Evolutionary conservation across 2,888 invertebrate genomes (phyloP).

Genomic region (Drosophila recens): DNA sequence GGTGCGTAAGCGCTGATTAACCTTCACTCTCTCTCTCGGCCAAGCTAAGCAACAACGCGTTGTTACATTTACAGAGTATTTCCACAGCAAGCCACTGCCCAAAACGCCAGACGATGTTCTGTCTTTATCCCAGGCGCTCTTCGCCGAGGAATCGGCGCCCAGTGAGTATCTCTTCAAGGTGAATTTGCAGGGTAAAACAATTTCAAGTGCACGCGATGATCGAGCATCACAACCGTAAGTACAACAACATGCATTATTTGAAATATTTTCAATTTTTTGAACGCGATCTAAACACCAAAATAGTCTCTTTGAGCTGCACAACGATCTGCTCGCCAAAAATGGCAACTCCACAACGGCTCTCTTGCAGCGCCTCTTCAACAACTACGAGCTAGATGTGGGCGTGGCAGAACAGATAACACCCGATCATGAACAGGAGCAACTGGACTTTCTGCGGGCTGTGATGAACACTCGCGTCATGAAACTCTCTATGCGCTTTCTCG

Average conservation of each 20-base stretch:
- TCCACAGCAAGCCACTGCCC: slow-evolving; percentile 71
- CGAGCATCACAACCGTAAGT: slow-evolving; percentile 76
- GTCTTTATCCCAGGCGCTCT: slow-evolving; percentile 67
- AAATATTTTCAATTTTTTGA: background rate
- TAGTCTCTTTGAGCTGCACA: slow-evolving; percentile 74
- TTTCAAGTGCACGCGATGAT: slow-evolving; percentile 72
- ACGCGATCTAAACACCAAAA: background rate
- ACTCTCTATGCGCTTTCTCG: slow-evolving; percentile 74
- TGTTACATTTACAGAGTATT: slow-evolving; percentile 65
- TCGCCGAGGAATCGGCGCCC: slow-evolving; percentile 64
- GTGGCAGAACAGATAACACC: slow-evolving; percentile 61
- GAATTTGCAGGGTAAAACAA: slow-evolving; percentile 79
- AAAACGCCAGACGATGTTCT: slow-evolving; percentile 65
- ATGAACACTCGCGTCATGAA: slow-evolving; percentile 79
- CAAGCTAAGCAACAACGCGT: too few relatives aligned
- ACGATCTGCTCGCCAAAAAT: slow-evolving; percentile 63
- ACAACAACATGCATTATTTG: background rate
- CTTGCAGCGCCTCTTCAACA: slow-evolving; percentile 76
- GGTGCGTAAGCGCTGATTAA: slow-evolving; percentile 52
- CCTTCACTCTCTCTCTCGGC: background rate
- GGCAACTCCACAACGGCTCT: slow-evolving; percentile 71
- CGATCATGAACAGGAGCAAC: slow-evolving; percentile 74
- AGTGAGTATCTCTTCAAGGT: slow-evolving; percentile 72
- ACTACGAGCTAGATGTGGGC: slow-evolving; percentile 74
- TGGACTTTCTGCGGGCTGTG: slow-evolving; percentile 75